A percentile compares a stretch with the other conserved stretches of the same genome.
These are phyloP conservation scores for Timandra comae DNA, from an alignment of 2,888 invertebrate species.

Conservation along the genomic window DNA sequence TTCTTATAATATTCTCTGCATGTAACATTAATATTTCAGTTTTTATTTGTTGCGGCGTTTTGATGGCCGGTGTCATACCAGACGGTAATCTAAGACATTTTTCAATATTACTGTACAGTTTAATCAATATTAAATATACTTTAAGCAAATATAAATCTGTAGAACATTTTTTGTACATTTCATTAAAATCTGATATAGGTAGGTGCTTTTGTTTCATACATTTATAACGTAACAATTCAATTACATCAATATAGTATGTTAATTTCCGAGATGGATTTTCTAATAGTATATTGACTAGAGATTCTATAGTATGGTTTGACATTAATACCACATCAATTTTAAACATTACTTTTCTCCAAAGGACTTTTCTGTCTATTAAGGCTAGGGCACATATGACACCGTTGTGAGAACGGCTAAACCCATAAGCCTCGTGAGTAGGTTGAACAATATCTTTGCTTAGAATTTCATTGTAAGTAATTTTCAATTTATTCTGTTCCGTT, in stretches of 20 bases:
- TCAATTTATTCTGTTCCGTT: slow-evolving; percentile 18
- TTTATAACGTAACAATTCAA: slow-evolving; percentile 50
- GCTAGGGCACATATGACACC: slow-evolving; percentile 35
- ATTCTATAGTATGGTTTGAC: slow-evolving; percentile 25
- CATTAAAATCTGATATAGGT: slow-evolving; percentile 36
- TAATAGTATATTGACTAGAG: slow-evolving; percentile 31
- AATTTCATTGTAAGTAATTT: slow-evolving; percentile 27
- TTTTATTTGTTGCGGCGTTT: slow-evolving; percentile 37
- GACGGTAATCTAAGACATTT: slow-evolving; percentile 27
- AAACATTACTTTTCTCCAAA: slow-evolving; percentile 37
- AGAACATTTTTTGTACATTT: slow-evolving; percentile 33
- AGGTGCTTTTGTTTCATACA: slow-evolving; percentile 41
- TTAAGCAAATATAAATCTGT: slow-evolving; percentile 46
- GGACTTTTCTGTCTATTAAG: slow-evolving; percentile 38
- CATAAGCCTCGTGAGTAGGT: slow-evolving; percentile 37
- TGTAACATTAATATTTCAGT: slow-evolving; percentile 45
- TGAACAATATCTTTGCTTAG: slow-evolving; percentile 33
- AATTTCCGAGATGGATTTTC: slow-evolving; percentile 43
- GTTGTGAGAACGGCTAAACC: slow-evolving; percentile 41
- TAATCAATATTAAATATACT: slow-evolving; percentile 45
- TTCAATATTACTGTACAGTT: slow-evolving; percentile 33
- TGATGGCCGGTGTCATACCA: slow-evolving; percentile 35
- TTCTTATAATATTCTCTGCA: slow-evolving; percentile 33
- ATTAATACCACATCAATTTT: slow-evolving; percentile 44
- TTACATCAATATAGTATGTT: slow-evolving; percentile 47